Base-by-base conservation (phyloP, 2,888 invertebrate species). In the Microchrysa polita region DNA sequence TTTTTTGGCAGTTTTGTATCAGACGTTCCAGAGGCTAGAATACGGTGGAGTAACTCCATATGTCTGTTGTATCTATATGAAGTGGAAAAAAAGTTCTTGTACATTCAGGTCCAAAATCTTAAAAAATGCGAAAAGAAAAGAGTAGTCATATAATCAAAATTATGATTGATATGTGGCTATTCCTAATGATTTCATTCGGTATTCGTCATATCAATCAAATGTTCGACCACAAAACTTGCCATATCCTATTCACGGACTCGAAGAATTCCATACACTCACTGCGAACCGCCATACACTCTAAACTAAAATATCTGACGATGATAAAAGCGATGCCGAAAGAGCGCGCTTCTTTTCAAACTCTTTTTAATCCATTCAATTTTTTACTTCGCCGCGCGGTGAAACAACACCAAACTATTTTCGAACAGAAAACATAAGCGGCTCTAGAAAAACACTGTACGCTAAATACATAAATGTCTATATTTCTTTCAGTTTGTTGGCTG, bases 101-200 rank as follows among this genome's bases (percentile, higher is more conserved):
- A 20, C 12, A 9, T 9, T 7, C 57, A 1, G 12, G 55, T 23
- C n/a, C 22, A 57, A 57, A 42, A 42, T 16, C 55, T 4, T 48
- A 42, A n/a, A 14, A 55, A 20, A 16, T 40, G 18, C 20, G 7
- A 67, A 69, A 12, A 34, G 27, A 20, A 53, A 52, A 48, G 20
- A 69, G 55, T 69, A 55, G 55, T 69, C 69, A 55, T 69, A 69
- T 69, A 69, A 69, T 69, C 69, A 72, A 72, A 72, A 72, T 59
- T 60, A 72, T 72, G 72, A 72, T 72, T 48, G 60, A 72, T 72
- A 59, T 72, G 44, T 60, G 60, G 48, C 72, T 23, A 59, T 72
- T 72, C 72, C 72, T 72, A 72, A 72, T 72, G 72, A 72, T 57
- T 72, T 72, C 72, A 60, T 72, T 72, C 60, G 72, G 72, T 59